Evolutionary conservation across 2,888 invertebrate genomes (phyloP), one percentile per base, ranked within the genome.

Genomic region (Ariolimax columbianus): DNA sequence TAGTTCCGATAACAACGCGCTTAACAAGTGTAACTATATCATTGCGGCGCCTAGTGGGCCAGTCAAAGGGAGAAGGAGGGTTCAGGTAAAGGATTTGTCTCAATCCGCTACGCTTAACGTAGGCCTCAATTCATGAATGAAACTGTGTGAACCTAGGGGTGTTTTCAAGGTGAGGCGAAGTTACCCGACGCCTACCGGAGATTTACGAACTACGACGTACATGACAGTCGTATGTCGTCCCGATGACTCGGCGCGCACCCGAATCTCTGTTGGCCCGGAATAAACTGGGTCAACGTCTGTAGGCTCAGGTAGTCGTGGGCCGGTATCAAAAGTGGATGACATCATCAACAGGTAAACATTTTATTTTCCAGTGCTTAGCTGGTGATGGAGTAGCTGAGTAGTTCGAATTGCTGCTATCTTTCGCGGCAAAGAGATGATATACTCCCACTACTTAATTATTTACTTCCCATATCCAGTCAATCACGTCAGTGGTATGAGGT

Each of bases 171-270:
- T 77, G 23, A 9, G 59, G 26, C 78, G 63, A 36, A 9, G n/a
- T 43, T 59, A 59, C 2, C 77, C 78, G 78, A 78, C 78, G 78
- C 78, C 78, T 78, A 78, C 78, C 78, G 78, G 30, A 66, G 66
- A 40, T 59, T 66, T 36, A 78, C 78, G 78, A 78, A 40, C 26
- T 43, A 43, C 63, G 66, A 26, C 17, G 55, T 63, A 1, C 40
- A 78, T 26, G 43, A 43, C 66, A n/a, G 40, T 78, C 78, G 78
- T 59, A 38, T 78, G 66, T 66, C 14, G 40, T 68, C 79, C 68
- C 2, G 40, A 68, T 68, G 79, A 79, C 79, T 79, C 79, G 79
- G 23, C 68, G 14, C 43, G 79, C 38, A 78, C 78, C 78, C 40
- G 66, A 79, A 30, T 19, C 38, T 23, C 23, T 30, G 23, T 30